Evolutionary conservation across 2,797 vertebrate species (phyloP), one percentile per base, ranked within the genome.

Genomic region (Natrix natrix): DNA sequence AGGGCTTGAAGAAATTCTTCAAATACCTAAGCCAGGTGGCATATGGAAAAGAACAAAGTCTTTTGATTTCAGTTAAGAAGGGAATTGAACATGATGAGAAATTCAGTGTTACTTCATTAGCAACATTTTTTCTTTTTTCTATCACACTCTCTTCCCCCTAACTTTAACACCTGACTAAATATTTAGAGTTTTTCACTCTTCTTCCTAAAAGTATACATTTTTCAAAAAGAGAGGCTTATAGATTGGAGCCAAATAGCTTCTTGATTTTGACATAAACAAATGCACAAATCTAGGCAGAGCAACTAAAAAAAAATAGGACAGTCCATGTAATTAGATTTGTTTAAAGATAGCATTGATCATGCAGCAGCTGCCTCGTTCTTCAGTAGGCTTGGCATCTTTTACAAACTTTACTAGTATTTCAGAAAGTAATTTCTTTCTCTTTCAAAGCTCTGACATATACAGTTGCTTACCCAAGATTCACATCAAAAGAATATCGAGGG

Each of bases 401-500:
- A 92, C 88, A 96, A 93, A 57, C 92, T 91, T 66, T 94, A 60
- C 69, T 32, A 86, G 93, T 52, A 90, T 93, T 69, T 83, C 95
- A 86, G 92, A 91, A 93, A 55, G 94, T n/a, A 93, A 91, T 87
- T 92, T 0, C 24, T 91, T 92, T 59, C 91, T 63, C 54, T 94
- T 94, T 90, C 94, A 92, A 86, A 89, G 22, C 37, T 20, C 92
- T 66, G 93, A 7, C 93, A 83, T 88, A 94, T 93, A 1, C 1
- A 83, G 95, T 92, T 93, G 83, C 87, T 90, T 95, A 91, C 91
- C 89, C 92, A 89, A 95, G 95, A 63, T 55, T 16, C 93, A 93
- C 91, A 94, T 94, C 96, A 94, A 96, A 94, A 56, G 32, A 0
- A 95, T 95, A 92, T 92, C 37, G 52, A 0, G 54, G 91, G 94